These are phyloP conservation scores for Apis florea DNA, from an alignment of 1,140 invertebrate species.

Conservation along the genomic window DNA sequence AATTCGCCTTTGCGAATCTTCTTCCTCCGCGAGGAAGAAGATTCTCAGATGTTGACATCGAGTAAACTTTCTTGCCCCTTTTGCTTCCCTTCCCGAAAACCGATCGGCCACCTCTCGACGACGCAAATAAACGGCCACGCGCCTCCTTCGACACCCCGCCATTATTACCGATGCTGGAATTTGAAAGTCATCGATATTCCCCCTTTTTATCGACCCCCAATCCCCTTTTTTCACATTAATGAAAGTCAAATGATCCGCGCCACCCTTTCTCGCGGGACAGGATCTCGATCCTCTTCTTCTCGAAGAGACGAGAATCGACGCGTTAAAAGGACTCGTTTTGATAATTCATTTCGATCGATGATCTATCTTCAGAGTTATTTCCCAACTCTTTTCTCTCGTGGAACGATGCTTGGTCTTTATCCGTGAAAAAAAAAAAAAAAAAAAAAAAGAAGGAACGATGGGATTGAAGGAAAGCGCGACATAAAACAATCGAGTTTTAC, in stretches of 20 bases:
- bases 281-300: neutral
- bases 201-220: conserved; percentile 4
- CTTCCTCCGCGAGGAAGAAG: too few species aligned
- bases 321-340: neutral
- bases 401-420: too few species aligned
- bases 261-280: neutral
- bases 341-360: too few species aligned
- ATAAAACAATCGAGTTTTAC: neutral
- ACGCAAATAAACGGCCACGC: conserved; percentile 41
- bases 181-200: conserved; percentile 59
- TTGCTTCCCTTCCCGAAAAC: conserved; percentile 40
- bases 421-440: too few species aligned
- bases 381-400: too few species aligned
- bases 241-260: conserved; percentile 55
- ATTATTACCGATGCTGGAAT: conserved; percentile 56
- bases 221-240: conserved; percentile 25
- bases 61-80: conserved; percentile 46
- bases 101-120: conserved; percentile 23
- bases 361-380: too few species aligned
- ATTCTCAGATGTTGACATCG: conserved; percentile 31
- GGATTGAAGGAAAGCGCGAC: too few species aligned
- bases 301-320: too few species aligned
- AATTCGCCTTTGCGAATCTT: conserved; percentile 7
- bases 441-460: too few species aligned
- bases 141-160: neutral